phyloP scores from a whole-genome alignment of 2,797 vertebrate genomes.

The Anguilla pacifica region DNA sequence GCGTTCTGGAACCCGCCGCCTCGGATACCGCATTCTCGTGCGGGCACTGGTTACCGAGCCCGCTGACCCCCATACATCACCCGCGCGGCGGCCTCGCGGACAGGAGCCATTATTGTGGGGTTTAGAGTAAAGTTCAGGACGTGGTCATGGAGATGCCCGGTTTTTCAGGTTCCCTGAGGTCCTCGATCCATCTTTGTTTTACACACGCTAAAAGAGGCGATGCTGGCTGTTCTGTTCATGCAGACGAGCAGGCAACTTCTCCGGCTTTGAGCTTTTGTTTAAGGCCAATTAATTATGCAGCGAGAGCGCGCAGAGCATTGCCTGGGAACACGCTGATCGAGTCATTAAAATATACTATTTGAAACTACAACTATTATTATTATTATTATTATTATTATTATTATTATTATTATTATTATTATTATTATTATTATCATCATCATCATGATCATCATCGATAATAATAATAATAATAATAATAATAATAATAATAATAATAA shows the following conservation, averaged over 20 bases:
- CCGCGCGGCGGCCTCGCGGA: constrained; percentile 81
- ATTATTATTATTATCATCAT: neutral
- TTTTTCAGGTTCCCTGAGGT: constrained; percentile 89
- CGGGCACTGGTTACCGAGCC: constrained; percentile 75
- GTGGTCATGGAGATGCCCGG: constrained; percentile 91
- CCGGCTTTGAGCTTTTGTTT: neutral
- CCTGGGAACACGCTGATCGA: neutral
- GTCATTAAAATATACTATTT: neutral
- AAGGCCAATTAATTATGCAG: neutral
- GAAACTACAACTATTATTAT: neutral
- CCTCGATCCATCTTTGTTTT: constrained; percentile 83
- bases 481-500: neutral
- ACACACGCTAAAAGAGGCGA: constrained; percentile 52
- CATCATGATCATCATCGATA: neutral
- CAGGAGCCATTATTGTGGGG: constrained; percentile 91
- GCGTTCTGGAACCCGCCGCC: constrained; percentile 56
- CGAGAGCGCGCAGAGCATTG: neutral
- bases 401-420: constrained; percentile 12
- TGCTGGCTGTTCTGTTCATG: constrained; percentile 51
- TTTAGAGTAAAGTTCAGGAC: constrained; percentile 87
- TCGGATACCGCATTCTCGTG: constrained; percentile 66
- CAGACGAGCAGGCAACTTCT: neutral
- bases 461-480: constrained; percentile 3
- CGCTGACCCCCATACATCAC: constrained; percentile 94
- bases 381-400: constrained; percentile 14